A percentile compares a stretch with the other conserved stretches of the same genome.
Evolutionary conservation across 2,797 vertebrate species (phyloP).

Genomic region (Cygnus olor): DNA sequence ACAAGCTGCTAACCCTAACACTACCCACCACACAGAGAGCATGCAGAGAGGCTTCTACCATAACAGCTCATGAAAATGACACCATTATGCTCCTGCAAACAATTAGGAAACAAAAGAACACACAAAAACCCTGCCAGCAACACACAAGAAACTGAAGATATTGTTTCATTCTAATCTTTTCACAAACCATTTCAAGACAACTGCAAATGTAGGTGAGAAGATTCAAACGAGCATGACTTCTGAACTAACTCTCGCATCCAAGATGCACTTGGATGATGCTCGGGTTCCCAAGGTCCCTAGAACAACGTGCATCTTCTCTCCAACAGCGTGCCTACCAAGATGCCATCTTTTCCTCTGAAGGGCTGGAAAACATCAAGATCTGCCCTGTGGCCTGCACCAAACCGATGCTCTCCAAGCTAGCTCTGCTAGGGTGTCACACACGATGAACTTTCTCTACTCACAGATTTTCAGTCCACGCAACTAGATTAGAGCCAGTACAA

Average conservation of each 20-base stretch:
- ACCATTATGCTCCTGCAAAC: constrained; percentile 4
- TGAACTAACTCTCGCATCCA: not conserved
- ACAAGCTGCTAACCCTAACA: not conserved
- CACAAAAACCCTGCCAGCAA: not conserved
- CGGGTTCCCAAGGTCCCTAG: not conserved
- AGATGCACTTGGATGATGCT: not conserved
- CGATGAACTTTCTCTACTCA: not conserved
- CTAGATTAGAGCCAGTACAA: fast-evolving
- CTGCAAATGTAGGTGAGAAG: not conserved
- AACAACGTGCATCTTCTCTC: not conserved
- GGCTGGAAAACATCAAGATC: not conserved
- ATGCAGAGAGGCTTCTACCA: not conserved
- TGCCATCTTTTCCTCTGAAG: not conserved
- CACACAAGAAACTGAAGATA: not conserved
- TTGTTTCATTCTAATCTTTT: not conserved
- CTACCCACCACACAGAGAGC: not conserved
- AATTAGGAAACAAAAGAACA: not conserved
- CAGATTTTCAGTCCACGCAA: not conserved
- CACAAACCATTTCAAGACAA: not conserved
- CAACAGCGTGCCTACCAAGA: not conserved
- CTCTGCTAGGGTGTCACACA: not conserved
- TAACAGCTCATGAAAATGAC: not conserved
- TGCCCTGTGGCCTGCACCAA: not conserved
- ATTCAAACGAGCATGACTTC: not conserved
- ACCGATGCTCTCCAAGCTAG: not conserved